Base-by-base conservation (phyloP, 35 echinoderm and acorn worm species). In the Holothuria glaberrima region DNA sequence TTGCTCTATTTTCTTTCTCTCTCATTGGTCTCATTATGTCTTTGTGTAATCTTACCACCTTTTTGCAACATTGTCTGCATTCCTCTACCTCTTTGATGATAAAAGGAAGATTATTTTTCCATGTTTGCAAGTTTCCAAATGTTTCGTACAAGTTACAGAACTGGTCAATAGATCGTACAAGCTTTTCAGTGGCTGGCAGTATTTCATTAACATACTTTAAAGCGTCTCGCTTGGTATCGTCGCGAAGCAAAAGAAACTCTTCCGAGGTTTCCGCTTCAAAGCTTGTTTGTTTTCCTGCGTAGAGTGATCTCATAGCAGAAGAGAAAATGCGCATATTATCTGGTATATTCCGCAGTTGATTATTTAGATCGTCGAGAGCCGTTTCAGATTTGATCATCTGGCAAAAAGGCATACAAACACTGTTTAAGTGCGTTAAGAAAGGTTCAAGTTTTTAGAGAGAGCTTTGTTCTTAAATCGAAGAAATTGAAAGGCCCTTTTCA, bases 311-410 rank as follows among this genome's bases (percentile, higher is more conserved):
- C 35, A 88, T 38, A 54, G 12, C 36, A 14, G 70, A 41, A 7
- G 86, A 88, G 68, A 88, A 88, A 24, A 88, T 29, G 25, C 86
- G 86, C 86, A 88, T 88, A 36, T 50, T 58, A 71, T 30, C 18
- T 36, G 86, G 62, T 56, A 88, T 27, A 6, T 31, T 36, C 6
- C 48, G 6, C 44, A 88, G n/a, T 3, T 71, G 16, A 46, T 4
- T 46, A 46, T 10, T 46, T 46, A 46, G 44, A 5, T 46, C 44
- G 44, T 46, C 10, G 44, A 46, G 4, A 46, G 44, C 44, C 10
- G 4, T 46, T 46, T 46, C 44, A 46, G 44, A 5, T 10, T 46
- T 10, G 10, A 46, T 10, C 44, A 46, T 46, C 44, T 46, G 44
- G n/a, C n/a, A n/a, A n/a, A n/a, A n/a, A n/a, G n/a, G n/a, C n/a